These are phyloP conservation scores for Thaumatotibia leucotreta DNA, from an alignment of 1,140 invertebrate species.

Conservation along the genomic window DNA sequence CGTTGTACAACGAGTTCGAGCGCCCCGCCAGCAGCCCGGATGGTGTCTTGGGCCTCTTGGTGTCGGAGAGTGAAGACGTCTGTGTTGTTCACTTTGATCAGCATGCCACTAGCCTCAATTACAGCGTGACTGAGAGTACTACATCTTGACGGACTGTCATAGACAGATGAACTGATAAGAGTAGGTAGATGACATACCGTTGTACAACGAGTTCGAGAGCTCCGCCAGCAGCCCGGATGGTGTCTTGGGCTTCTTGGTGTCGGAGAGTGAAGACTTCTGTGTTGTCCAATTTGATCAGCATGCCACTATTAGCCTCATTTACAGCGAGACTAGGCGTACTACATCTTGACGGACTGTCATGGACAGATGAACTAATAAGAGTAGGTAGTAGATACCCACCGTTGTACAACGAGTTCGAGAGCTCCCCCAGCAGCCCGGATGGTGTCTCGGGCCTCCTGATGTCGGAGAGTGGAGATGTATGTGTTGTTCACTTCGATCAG, in stretches of 20 bases:
- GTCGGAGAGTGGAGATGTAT: conserved; percentile 88
- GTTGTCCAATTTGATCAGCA: conserved; percentile 93
- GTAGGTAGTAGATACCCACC: too few species aligned
- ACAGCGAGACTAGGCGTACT: too few species aligned
- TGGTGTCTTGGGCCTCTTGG: conserved; percentile 96
- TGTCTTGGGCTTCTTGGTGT: conserved; percentile 97
- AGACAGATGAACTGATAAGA: too few species aligned
- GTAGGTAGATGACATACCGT: conserved; percentile 87
- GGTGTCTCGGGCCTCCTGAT: conserved; percentile 96
- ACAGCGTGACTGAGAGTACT: too few species aligned
- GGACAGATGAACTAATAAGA: too few species aligned
- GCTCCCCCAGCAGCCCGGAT: conserved; percentile 91
- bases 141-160: too few species aligned
- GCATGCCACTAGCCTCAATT: conserved; percentile 90
- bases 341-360: too few species aligned
- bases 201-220: conserved; percentile 84
- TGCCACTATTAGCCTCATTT: conserved; percentile 91
- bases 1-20: conserved; percentile 95
- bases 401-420: conserved; percentile 93
- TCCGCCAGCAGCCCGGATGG: conserved; percentile 91
- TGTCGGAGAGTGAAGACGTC: conserved; percentile 91
- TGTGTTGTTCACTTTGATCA: conserved; percentile 92
- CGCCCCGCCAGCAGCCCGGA: conserved; percentile 89
- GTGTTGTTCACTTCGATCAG: conserved; percentile 92
- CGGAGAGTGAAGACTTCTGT: conserved; percentile 79